These are phyloP conservation scores for Eospalax fontanierii DNA, from an alignment of 2,797 vertebrate species.

Conservation along the genomic window DNA sequence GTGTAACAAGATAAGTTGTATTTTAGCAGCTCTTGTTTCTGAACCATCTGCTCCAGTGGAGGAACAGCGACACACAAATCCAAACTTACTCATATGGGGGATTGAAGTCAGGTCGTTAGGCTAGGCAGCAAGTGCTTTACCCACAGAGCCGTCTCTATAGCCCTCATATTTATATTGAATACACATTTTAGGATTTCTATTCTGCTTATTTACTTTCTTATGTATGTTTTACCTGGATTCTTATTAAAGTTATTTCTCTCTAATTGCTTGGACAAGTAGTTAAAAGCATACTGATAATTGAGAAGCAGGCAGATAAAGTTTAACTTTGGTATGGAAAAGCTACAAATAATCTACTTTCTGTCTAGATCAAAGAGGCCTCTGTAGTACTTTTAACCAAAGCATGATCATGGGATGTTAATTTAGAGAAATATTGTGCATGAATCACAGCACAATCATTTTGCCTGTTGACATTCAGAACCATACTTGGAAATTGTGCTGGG, in stretches of 20 bases:
- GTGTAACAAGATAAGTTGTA: not conserved
- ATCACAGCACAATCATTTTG: conserved; percentile 14
- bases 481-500: conserved; percentile 61
- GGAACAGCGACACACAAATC: not conserved
- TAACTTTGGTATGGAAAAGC: conserved; percentile 35
- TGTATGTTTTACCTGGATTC: conserved; percentile 23
- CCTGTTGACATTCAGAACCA: conserved; percentile 20
- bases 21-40: not conserved
- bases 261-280: conserved; percentile 20
- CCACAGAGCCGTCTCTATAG: not conserved
- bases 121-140: not conserved
- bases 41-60: not conserved
- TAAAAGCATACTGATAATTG: conserved; percentile 35
- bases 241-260: conserved; percentile 49
- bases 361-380: conserved; percentile 21
- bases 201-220: conserved; percentile 44
- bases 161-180: not conserved
- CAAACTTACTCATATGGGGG: not conserved
- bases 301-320: conserved; percentile 11
- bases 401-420: not conserved
- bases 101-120: not conserved
- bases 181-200: not conserved
- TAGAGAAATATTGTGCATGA: conserved; percentile 36
- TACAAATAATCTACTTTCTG: conserved; percentile 52
- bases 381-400: conserved; percentile 61